phyloP scores from a whole-genome alignment of 2,888 invertebrate species.

The Mythimna pallens region DNA sequence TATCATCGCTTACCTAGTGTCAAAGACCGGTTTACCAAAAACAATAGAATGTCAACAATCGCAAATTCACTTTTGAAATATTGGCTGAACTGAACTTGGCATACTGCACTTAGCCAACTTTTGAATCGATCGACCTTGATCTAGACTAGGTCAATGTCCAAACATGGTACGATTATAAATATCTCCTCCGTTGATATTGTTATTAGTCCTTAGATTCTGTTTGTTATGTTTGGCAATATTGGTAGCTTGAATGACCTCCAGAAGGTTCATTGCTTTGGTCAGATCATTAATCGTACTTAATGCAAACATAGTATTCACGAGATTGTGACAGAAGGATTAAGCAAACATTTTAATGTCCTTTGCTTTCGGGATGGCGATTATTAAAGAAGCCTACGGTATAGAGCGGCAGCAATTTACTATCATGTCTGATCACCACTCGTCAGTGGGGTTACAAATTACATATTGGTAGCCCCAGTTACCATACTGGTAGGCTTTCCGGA shows the following conservation, averaged over 20 bases:
- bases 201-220: constrained; percentile 14
- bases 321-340: too few relatives aligned
- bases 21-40: neutral
- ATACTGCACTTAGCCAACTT: constrained; percentile 26
- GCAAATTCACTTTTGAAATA: constrained; percentile 27
- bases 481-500: neutral
- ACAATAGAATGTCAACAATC: constrained; percentile 34
- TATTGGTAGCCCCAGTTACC: neutral
- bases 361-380: neutral
- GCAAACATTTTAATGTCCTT: neutral
- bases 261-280: neutral
- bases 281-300: neutral
- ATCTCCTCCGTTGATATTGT: constrained; percentile 15
- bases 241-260: constrained; percentile 1
- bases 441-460: neutral
- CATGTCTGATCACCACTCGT: neutral
- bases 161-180: constrained; percentile 33
- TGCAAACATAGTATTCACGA: neutral
- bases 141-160: constrained; percentile 49
- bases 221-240: constrained; percentile 11
- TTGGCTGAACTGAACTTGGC: constrained; percentile 51
- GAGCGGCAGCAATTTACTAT: neutral
- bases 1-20: too few relatives aligned
- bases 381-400: neutral
- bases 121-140: constrained; percentile 46